Base-by-base conservation (phyloP, 2,888 invertebrate genomes). In the Pseudolycoriella hygida region DNA sequence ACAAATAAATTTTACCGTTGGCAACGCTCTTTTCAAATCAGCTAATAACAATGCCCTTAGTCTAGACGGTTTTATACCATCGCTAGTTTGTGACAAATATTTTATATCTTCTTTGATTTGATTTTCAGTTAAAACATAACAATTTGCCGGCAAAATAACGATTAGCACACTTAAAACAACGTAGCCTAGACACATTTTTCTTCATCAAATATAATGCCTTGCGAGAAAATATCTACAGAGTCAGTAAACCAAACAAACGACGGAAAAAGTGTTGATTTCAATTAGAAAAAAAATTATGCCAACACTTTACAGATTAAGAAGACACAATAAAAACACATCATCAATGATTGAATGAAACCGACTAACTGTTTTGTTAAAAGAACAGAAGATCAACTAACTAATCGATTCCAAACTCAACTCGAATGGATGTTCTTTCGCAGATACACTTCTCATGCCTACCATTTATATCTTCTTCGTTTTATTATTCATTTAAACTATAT, bases 271-370 rank as follows among this genome's bases (percentile, higher is more conserved):
- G 15, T 14, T 14, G 3, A 5, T 5, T 34, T 34, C 12, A 34
- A 34, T 14, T 14, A 34, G 11, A 12, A 34, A 34, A 12, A 14
- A 12, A 34, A 4, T 34, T 14, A 34, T 34, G 15, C 12, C 34
- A 34, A 34, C 15, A 34, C 12, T 10, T 12, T 10, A 34, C 8
- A 34, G 12, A 25, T 34, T 12, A 34, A 34, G 34, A 34, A 34
- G n/a, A 34, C 12, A 14, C 12, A 34, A 12, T 34, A 34, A 34
- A 14, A 12, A 34, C 34, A 34, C 34, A 34, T 34, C 34, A 34
- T 34, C 34, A 34, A 34, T 34, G 34, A 14, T 34, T 34, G 34
- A 34, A 12, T 34, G 34, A 34, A 34, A 34, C 34, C 34, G 34
- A 34, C 34, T 34, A 34, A 34, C 34, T 34, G 34, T 34, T 34